These are phyloP conservation scores for Diarsia dahlii DNA, from an alignment of 2,888 invertebrate species.

Conservation along the genomic window DNA sequence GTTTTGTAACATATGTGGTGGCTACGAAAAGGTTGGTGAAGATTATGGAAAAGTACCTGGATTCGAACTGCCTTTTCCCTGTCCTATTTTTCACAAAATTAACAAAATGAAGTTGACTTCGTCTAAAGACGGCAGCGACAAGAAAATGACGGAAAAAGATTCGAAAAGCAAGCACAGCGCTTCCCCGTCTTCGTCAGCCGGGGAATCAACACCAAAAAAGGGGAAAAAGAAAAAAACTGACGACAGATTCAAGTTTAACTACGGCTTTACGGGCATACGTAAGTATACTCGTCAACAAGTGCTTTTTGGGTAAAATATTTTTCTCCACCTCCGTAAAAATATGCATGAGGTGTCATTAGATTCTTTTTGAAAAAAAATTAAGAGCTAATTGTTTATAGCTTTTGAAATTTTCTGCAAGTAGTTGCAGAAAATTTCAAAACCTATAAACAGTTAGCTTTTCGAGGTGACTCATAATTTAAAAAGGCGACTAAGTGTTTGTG, in stretches of 20 bases:
- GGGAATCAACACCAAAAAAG: slow-evolving; percentile 75
- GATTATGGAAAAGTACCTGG: slow-evolving; percentile 70
- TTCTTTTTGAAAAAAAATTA: no score
- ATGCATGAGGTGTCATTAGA: no score
- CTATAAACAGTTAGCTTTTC: no score
- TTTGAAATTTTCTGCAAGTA: no score
- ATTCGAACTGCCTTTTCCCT: slow-evolving; percentile 78
- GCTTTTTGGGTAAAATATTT: no score
- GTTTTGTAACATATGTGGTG: slow-evolving; percentile 84
- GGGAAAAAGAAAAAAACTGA: slow-evolving; percentile 78
- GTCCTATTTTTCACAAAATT: slow-evolving; percentile 85
- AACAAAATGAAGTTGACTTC: slow-evolving; percentile 73
- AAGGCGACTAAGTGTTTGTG: no score
- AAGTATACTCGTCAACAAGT: slow-evolving; percentile 72
- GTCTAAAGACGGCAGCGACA: slow-evolving; percentile 77
- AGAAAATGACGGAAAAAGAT: neutral
- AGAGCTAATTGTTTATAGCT: no score
- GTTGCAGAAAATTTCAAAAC: no score
- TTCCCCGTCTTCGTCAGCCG: neutral
- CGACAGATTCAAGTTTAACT: slow-evolving; percentile 85
- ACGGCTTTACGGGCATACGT: slow-evolving; percentile 89
- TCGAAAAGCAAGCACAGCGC: slow-evolving; percentile 3
- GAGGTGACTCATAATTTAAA: no score
- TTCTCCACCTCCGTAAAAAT: no score
- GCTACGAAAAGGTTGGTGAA: slow-evolving; percentile 81